Base-by-base conservation (phyloP, 2,888 invertebrate species). In the Lasioglossum lativentre region DNA sequence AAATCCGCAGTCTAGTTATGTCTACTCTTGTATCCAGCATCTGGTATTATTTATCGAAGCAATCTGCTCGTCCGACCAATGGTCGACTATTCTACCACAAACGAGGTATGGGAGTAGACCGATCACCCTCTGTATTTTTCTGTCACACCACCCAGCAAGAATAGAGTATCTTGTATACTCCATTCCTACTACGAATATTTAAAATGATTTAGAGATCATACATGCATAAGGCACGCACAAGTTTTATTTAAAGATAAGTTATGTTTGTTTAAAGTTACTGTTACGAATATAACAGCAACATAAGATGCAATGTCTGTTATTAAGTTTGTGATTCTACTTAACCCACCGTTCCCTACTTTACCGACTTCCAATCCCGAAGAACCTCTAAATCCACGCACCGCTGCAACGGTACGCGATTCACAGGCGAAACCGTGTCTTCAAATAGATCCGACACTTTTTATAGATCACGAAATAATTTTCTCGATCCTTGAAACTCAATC, bases 71-170 rank as follows among this genome's bases (percentile, higher is more conserved):
- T 59, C 83, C 52, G 85, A 85, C 78, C 72, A 85, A 78, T 42
- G 80, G 75, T 72, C 79, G 82, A 75, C 70, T 45, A 66, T 82
- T 89, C 89, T 82, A 86, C 47, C 23, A 47, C 47, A 47, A 2
- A 47, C 16, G 16, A 45, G 16, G 45, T 45, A 45, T 5, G 16
- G 5, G 45, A 45, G 16, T 45, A 1, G 16, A 45, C 4, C 16
- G 16, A 45, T 45, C 45, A 16, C 45, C 16, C 16, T 5, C 1
- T 45, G 45, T 45, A 5, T 45, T 45, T 45, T 45, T 45, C 45
- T 16, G 23, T 23, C 23, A 8, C 19, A 23, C 23, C 23, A 8
- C 19, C 47, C 23, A 47, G 47, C 47, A 8, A 47, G 47, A 47
- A 47, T 47, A 8, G 47, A 47, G 47, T 47, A 47, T 23, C 6